Base-by-base conservation (phyloP, 64 coral and sea anemone genomes). In the Stylophora pistillata region DNA sequence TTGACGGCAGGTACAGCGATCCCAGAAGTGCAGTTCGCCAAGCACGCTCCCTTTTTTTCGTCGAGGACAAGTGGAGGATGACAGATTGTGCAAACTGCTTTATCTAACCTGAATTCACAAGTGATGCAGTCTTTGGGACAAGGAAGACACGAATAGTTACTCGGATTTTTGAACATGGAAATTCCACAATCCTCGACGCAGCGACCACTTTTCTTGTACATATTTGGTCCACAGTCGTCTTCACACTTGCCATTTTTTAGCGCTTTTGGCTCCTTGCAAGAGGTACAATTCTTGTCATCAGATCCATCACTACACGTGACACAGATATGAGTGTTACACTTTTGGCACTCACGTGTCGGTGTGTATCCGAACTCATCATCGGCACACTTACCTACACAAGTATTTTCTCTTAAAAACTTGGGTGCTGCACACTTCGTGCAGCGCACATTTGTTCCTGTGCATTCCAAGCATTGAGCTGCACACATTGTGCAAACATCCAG, bases 381-480 rank as follows among this genome's bases (percentile, higher is more conserved):
- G 16, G 41, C 88, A 78, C 95, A 97, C 6, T 47, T 89, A 2
- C 13, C 25, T 15, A 93, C 82, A 58, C 95, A 97, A 11, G 37
- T 58, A 18, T 28, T 55, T 21, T 74, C 62, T 30, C 86, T 90
- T 21, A 93, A 70, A 54, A 97, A 97, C 26, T 90, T 90, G 2
- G 95, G 95, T 28, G 91, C 66, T 47, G 58, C 57, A 66, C 95
- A 97, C n/a, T 89, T 97, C 1, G 64, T 93, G 64, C 95, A 97
- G 33, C 87, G 95, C 15, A 21, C 69, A 64, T 64, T 78, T 3
- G 20, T 86, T 18, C 92, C 92, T 18, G 93, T 58, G n/a, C 95
- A 97, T 5, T 57, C 76, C 10, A 88, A 88, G 27, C 95, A 97
- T 0, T 47, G 23, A 9, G n/a, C 0, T 15, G 90, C 15, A 75